phyloP scores from a whole-genome alignment of 1,140 invertebrate genomes.

The Drosophila pallidifrons region DNA sequence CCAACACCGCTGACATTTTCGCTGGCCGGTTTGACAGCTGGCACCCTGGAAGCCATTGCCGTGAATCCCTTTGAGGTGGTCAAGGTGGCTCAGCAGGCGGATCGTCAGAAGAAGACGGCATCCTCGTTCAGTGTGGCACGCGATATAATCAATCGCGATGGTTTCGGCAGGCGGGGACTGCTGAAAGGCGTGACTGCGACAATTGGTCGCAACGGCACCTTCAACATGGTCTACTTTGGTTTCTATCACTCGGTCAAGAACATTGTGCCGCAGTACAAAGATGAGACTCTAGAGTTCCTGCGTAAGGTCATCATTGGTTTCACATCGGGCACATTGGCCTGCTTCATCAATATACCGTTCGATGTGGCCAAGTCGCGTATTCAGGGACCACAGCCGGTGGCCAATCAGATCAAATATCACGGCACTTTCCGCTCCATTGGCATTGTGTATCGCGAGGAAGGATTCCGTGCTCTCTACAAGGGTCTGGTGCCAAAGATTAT shows the following conservation, averaged over 20 bases:
- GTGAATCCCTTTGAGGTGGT: conserved; percentile 98
- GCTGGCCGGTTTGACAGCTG: conserved; percentile 93
- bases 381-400: conserved; percentile 94
- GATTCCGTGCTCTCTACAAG: conserved; percentile 95
- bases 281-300: conserved; percentile 88
- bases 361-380: conserved; percentile 98
- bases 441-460: conserved; percentile 94
- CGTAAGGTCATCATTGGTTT: conserved; percentile 93
- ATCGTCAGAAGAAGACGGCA: conserved; percentile 88
- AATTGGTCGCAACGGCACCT: conserved; percentile 93
- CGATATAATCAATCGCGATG: conserved; percentile 90
- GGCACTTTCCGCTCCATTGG: conserved; percentile 90
- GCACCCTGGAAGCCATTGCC: conserved; percentile 94
- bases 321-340: conserved; percentile 92
- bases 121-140: conserved; percentile 89
- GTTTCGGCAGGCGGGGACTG: conserved; percentile 91
- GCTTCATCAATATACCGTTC: conserved; percentile 96
- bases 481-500: conserved; percentile 96
- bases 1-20: conserved; percentile 93
- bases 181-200: conserved; percentile 96
- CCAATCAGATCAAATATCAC: conserved; percentile 91
- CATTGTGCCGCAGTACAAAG: conserved; percentile 89
- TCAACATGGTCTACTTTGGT: conserved; percentile 97
- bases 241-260: conserved; percentile 96
- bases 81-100: conserved; percentile 94